Base-by-base conservation (phyloP, 2,113 vertebrate genomes). In the Corydoras sp. region DNA sequence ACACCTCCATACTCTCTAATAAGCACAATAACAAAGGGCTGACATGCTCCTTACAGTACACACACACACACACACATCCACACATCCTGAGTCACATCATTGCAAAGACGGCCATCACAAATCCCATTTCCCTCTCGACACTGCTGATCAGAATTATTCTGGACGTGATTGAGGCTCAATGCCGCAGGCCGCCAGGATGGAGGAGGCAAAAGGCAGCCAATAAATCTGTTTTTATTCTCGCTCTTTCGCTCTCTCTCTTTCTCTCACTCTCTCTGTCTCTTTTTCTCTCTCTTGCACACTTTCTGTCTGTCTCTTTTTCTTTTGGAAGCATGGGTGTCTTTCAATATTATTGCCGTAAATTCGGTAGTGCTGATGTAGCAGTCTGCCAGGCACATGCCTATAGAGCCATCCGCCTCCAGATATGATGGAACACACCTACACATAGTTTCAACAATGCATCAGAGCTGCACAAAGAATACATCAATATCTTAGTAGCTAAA, bases 91-190 rank as follows among this genome's bases (percentile, higher is more conserved):
- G 58, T 64, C 63, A 60, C n/a, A 18, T 61, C 30, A 53, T 43
- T 18, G 14, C 72, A 54, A 55, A 63, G 76, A 68, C 69, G 69
- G 43, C 56, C 73, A 68, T 71, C 71, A 71, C 74, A 65, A 71
- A 76, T 72, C 69, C 68, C 66, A 72, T 76, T 74, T 61, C 74
- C 79, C 76, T 63, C 67, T 69, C 59, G 76, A 65, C 75, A 62
- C 64, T 12, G 64, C 63, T 71, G 68, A 81, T 77, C 74, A 73
- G 69, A 60, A 75, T 75, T 30, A 72, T 77, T 75, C 68, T 58
- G 65, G 51, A 65, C 62, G 55, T 69, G 69, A 75, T 69, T 35
- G 54, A 77, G 75, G 18, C 63, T 65, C 62, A 31, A 48, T 50
- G 58, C 78, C 55, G 56, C 64, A 60, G 61, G 69, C 55, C 53